Conservation (phyloP, 2,797 vertebrate species). For the Tokudaia muenninki region DNA sequence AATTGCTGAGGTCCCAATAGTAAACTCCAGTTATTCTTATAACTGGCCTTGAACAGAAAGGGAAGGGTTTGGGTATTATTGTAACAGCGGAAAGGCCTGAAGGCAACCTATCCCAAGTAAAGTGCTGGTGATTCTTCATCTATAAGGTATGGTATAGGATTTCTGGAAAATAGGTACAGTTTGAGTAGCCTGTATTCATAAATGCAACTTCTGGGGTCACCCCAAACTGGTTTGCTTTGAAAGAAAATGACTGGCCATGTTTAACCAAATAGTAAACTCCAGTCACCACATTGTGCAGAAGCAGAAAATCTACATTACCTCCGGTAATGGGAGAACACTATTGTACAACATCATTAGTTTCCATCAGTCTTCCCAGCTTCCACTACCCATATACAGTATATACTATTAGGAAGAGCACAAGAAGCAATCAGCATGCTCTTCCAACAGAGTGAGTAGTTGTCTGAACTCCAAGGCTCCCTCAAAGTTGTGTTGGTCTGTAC, state of each 20-base stretch:
- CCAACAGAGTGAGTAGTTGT: not conserved
- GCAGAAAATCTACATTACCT: not conserved
- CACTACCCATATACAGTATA: not conserved
- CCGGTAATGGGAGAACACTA: not conserved
- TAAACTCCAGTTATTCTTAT: not conserved
- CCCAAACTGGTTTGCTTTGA: not conserved
- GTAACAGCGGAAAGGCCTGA: not conserved
- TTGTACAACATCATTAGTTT: not conserved
- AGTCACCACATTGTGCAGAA: not conserved
- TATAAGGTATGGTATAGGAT: not conserved
- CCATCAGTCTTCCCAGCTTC: not conserved
- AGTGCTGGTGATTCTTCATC: not conserved
- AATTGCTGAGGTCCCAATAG: not conserved
- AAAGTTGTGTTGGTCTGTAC: not conserved
- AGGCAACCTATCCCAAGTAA: accelerated
- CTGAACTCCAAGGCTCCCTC: not conserved
- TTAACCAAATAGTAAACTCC: not conserved
- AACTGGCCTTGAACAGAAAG: not conserved
- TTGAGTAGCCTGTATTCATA: not conserved
- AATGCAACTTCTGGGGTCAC: not conserved
- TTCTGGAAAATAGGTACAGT: not conserved
- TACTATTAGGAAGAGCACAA: too few relatives aligned
- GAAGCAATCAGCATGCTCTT: not conserved
- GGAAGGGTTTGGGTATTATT: not conserved
- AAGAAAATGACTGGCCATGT: not conserved